A percentile compares a stretch with the other conserved stretches of the same genome.
Conservation (phyloP, 2,888 invertebrate species). For the Drosophila subsilvestris region DNA sequence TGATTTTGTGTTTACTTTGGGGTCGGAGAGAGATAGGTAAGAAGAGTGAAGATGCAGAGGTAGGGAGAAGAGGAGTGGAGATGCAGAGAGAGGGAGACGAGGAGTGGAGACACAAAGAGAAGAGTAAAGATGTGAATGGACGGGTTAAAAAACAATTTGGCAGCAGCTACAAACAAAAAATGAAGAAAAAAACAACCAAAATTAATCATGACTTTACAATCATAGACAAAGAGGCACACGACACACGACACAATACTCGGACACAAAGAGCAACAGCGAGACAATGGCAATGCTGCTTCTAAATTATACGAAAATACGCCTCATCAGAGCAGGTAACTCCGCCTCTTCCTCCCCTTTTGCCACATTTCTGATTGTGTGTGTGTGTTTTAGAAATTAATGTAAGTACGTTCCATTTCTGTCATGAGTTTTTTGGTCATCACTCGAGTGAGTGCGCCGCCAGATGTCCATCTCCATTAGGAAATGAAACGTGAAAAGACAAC, state of each 20-base stretch:
- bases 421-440: conserved; percentile 53
- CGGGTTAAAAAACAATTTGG: conserved; percentile 49
- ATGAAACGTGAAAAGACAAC: conserved; percentile 11
- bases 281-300: conserved; percentile 28
- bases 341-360: conserved; percentile 2
- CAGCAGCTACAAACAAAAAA: conserved; percentile 37
- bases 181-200: conserved; percentile 47
- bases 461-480: conserved; percentile 41
- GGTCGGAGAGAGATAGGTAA: conserved; percentile 5
- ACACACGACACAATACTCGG: conserved; percentile 45
- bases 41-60: background rate
- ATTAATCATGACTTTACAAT: conserved; percentile 73
- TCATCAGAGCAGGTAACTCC: background rate
- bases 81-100: background rate
- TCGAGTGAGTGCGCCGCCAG: conserved; percentile 51
- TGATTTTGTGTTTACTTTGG: conserved; percentile 64
- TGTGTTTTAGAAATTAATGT: conserved; percentile 32
- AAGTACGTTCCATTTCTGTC: conserved; percentile 74
- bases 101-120: background rate
- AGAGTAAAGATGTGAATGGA: background rate
- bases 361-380: conserved; percentile 31
- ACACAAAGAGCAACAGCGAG: conserved; percentile 11
- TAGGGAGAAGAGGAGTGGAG: background rate
- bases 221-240: conserved; percentile 71
- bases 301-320: conserved; percentile 6